Conservation (phyloP, 2,113 vertebrate genomes). For the Rhea americana region DNA sequence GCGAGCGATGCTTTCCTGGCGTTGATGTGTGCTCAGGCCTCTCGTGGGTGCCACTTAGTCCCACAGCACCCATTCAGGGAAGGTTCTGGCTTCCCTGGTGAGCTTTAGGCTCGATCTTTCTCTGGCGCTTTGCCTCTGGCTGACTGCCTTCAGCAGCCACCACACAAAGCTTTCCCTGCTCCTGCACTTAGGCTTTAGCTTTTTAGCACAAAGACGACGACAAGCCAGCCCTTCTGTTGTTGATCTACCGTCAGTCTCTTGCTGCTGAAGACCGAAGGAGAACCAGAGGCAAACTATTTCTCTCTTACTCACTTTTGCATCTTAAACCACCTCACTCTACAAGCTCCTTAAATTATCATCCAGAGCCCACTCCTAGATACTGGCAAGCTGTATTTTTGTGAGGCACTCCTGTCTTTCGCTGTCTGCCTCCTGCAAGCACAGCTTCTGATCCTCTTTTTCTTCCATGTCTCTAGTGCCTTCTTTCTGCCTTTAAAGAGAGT, state of each 20-base stretch:
- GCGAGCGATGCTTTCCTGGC: neutral
- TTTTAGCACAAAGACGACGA: neutral
- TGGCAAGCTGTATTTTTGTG: neutral
- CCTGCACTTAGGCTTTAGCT: neutral
- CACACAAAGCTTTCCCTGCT: neutral
- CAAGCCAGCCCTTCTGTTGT: neutral
- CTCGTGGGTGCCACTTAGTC: neutral
- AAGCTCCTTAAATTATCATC: neutral
- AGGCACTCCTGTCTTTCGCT: neutral
- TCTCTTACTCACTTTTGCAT: neutral
- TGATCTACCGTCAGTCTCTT: neutral
- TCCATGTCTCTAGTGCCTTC: neutral
- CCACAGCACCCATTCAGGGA: neutral
- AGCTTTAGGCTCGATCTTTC: neutral
- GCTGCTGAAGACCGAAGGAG: neutral
- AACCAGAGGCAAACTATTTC: neutral
- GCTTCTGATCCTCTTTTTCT: neutral
- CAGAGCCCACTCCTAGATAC: neutral
- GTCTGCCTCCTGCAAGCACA: neutral
- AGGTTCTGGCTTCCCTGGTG: neutral
- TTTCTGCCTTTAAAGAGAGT: neutral
- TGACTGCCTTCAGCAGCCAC: neutral
- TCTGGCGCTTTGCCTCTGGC: neutral
- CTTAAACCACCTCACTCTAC: neutral
- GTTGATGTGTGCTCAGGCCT: neutral